Evolutionary conservation across 1,140 invertebrate genomes (phyloP).

Genomic region (Zaprionus tsacasi): DNA sequence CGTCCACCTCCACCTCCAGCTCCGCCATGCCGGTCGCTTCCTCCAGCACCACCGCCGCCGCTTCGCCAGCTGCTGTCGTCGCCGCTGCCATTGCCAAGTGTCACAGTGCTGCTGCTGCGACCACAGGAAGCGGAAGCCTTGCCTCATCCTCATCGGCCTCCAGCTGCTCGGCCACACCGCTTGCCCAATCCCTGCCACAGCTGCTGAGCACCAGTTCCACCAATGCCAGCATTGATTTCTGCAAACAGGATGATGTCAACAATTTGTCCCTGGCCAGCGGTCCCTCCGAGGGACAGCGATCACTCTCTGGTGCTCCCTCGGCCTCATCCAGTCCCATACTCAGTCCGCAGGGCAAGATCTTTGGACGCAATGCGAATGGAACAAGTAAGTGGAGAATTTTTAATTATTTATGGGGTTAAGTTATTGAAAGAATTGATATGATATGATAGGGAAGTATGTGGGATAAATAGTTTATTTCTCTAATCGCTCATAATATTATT

Average conservation of each 20-base stretch:
- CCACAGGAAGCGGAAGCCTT: conserved; percentile 43
- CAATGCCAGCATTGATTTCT: conserved; percentile 52
- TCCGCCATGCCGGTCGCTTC: conserved; percentile 32
- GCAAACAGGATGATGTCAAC: conserved; percentile 68
- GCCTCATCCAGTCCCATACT: conserved; percentile 81
- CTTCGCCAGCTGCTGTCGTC: conserved; percentile 44
- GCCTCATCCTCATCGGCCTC: conserved; percentile 23
- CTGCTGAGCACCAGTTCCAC: conserved; percentile 35
- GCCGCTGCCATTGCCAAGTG: conserved; percentile 36
- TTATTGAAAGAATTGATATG: too few species aligned
- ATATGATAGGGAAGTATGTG: too few species aligned
- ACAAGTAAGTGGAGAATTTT: conserved; percentile 80
- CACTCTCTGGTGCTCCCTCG: conserved; percentile 75
- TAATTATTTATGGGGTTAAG: not conserved
- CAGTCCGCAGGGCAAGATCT: conserved; percentile 84
- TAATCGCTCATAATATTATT: too few species aligned
- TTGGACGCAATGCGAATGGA: conserved; percentile 84
- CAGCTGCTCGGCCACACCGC: conserved; percentile 34
- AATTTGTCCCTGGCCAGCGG: conserved; percentile 77
- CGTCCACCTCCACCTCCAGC: not conserved
- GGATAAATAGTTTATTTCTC: too few species aligned
- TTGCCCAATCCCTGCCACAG: conserved; percentile 44
- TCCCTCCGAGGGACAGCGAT: conserved; percentile 75
- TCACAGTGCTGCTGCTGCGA: not conserved
- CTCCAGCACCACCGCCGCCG: conserved; percentile 35